Base-by-base conservation (phyloP, 2,888 invertebrate genomes). In the Synanthedon formicaeformis region DNA sequence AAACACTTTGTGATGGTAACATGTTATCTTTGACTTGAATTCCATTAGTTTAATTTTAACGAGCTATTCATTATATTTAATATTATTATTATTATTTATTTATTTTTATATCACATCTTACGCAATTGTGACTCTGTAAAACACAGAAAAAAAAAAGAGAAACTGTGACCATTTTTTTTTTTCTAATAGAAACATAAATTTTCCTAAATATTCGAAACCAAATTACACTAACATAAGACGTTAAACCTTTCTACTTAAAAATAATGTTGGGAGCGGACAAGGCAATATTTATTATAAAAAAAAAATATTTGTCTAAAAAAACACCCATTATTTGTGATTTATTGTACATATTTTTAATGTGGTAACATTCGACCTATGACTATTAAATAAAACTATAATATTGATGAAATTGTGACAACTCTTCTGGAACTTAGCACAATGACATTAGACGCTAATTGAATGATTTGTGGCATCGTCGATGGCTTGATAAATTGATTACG, bases 1-100 rank as follows among this genome's bases (percentile, higher is more conserved):
- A 67, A 78, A 82, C 78, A 82, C 68, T 49, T 76, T 78, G 74
- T 73, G 79, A 78, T 73, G 80, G 82, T 83, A 83, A 83, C 82
- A 66, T 57, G 66, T 66, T 18, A 63, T 74, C 73, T 75, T 77
- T 75, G 74, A 45, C 12, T 45, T 45, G 45, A 45, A 45, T 45
- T 45, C n/a, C 45, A 11, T 45, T 45, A 45, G 0, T 13, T 45
- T 14, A 11, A 45, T 34, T 34, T 34, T 34, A 34, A 34, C 34
- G 10, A 34, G 34, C 34, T 34, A 34, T 34, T 34, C 10, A 34
- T 34, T 34, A 34, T 34, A 8, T 34, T 34, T 34, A 34, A 10
- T 34, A 10, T 34, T 23, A 34, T n/a, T 4, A 13, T 45, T 45
- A 45, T 13, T 45, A 45, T 45, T 41, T 45, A 45, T 45, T 6